Base-by-base conservation (phyloP, 1,140 invertebrate species). In the Rhizoglyphus robini region DNA sequence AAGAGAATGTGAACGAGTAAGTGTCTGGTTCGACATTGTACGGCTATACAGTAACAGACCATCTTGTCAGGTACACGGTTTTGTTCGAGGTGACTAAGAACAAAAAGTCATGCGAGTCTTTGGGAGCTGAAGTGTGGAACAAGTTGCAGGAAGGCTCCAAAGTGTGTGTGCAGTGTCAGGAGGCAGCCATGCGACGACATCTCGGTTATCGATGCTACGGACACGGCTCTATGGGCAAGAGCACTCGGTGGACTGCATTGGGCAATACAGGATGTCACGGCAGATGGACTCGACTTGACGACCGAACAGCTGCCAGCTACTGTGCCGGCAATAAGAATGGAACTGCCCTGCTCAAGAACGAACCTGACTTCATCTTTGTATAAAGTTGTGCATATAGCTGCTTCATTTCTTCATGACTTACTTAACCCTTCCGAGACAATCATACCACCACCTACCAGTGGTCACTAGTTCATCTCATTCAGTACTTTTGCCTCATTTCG, bases 201-300 rank as follows among this genome's bases (percentile, higher is more conserved):
- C 74, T 86, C 18, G 84, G 83, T 1, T 88, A 85, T 79, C 81
- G 86, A 67, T 90, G 87, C 76, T 81, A 83, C 51, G 87, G 87
- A 2, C 86, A 88, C 72, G 85, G 86, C 13, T 81, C 84, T 30
- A 78, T 83, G 25, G 83, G 82, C 1, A 81, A 83, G 69, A 79
- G 82, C 63, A 88, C 86, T 20, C 79, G 86, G 38, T 90, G 86
- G 82, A 84, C 83, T 60, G 84, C 86, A 38, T 78, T 89, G 20
- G 82, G 85, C 20, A 83, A 83, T 34, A 83, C 85, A 11, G 85
- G 86, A 68, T 90, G 88, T 74, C 86, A 87, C 69, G 88, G 88
- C 36, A 87, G 88, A 74, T 90, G 87, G 87, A 74, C 86, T n/a
- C 81, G 69, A 18, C 59, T 64, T 2, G 64, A 62, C 54, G 47